phyloP scores from a whole-genome alignment of 1,140 invertebrate species.

The Carcinoscorpius rotundicauda region DNA sequence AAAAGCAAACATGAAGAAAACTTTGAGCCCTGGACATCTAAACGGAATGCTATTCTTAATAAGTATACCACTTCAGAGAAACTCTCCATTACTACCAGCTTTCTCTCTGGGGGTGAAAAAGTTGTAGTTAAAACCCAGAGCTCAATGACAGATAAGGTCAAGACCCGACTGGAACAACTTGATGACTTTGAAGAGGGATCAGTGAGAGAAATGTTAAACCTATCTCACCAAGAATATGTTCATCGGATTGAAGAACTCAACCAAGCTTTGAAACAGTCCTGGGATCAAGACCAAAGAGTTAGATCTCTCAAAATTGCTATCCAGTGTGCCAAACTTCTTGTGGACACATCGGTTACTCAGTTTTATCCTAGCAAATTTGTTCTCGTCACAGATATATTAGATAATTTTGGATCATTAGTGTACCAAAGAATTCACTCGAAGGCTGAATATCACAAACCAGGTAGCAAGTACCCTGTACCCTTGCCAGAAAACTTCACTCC shows the following conservation, averaged over 20 bases:
- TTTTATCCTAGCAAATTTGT: conserved; percentile 99
- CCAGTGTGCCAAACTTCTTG: conserved; percentile 82
- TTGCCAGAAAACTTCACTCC: conserved; percentile 44
- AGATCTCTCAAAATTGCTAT: conserved; percentile 94
- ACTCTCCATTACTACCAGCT: conserved; percentile 75
- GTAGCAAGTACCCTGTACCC: conserved; percentile 39
- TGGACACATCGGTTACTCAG: conserved; percentile 71
- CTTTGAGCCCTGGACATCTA: conserved; percentile 59
- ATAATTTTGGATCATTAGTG: conserved; percentile 75
- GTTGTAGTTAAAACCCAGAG: conserved; percentile 62
- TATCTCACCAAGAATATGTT: conserved; percentile 85
- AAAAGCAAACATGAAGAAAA: conserved; percentile 37
- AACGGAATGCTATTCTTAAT: conserved; percentile 57
- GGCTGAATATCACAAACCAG: conserved; percentile 49
- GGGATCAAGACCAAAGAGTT: conserved; percentile 86
- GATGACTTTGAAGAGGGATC: conserved; percentile 81
- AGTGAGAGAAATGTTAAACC: conserved; percentile 63
- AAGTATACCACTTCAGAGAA: conserved; percentile 88
- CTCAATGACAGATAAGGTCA: conserved; percentile 73
- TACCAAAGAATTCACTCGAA: conserved; percentile 74
- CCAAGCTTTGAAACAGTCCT: conserved; percentile 72
- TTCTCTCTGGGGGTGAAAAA: conserved; percentile 64
- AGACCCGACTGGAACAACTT: conserved; percentile 78
- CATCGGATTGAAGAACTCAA: conserved; percentile 76
- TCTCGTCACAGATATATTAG: conserved; percentile 86